phyloP scores from a whole-genome alignment of 2,888 invertebrate genomes.

The Cataglyphis rosenhaueri region DNA sequence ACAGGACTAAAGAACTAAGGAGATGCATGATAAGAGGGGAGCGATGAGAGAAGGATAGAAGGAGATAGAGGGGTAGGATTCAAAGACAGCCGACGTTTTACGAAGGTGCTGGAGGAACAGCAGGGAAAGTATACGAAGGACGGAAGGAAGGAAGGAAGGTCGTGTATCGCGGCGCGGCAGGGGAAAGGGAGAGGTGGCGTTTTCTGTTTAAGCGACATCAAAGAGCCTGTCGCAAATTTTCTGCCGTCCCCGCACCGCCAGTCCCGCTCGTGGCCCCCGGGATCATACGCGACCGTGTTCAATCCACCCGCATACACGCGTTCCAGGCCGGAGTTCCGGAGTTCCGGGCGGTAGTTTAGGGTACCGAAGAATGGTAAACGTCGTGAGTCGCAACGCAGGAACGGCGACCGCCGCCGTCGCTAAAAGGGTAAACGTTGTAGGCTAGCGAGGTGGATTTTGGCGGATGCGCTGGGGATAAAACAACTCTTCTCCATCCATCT shows the following conservation, averaged over 20 bases:
- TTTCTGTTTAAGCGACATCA: conserved; percentile 80
- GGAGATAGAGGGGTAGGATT: conserved; percentile 58
- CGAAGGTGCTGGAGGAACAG: conserved; percentile 61
- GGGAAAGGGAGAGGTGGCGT: conserved; percentile 54
- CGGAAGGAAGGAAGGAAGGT: conserved; percentile 64
- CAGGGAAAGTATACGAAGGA: conserved; percentile 56
- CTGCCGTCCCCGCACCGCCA: conserved; percentile 54
- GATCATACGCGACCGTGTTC: conserved; percentile 60
- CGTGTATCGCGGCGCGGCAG: conserved; percentile 61
- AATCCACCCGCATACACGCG: conserved; percentile 51
- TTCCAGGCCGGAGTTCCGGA: conserved; percentile 55
- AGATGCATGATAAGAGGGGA: conserved; percentile 71
- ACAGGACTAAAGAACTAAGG: conserved; percentile 69
- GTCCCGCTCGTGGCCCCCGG: conserved; percentile 17
- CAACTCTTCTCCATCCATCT: conserved; percentile 75
- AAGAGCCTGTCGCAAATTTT: conserved; percentile 78
- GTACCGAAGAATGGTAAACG: conserved; percentile 67
- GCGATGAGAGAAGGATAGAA: conserved; percentile 44
- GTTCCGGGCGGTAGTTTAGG: conserved; percentile 57
- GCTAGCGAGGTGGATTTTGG: conserved; percentile 68
- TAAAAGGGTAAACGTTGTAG: conserved; percentile 78
- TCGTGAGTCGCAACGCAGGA: conserved; percentile 55
- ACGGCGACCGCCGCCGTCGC: conserved; percentile 47
- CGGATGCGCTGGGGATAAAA: conserved; percentile 68
- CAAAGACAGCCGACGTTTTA: conserved; percentile 69